Evolutionary conservation across 2,888 invertebrate species (phyloP).

Genomic region (Trissonchulus sp.): DNA sequence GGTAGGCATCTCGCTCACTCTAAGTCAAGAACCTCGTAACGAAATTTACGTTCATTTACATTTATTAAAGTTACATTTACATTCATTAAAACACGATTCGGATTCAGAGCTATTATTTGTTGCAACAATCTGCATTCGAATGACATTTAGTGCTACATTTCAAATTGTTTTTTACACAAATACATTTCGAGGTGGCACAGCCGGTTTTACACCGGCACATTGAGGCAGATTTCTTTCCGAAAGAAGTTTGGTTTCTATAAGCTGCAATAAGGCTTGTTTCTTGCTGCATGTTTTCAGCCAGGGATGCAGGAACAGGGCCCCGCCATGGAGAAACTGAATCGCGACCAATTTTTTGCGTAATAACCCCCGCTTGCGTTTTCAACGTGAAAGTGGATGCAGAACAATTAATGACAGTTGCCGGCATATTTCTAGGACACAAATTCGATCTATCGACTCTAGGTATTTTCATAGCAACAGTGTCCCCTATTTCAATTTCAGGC

Average conservation of each 20-base stretch:
- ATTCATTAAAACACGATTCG: too few species aligned
- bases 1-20: too few species aligned
- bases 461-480: neutral
- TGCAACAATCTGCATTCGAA: neutral
- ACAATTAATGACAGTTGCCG: neutral
- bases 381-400: neutral
- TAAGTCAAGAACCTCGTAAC: too few species aligned
- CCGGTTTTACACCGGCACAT: neutral
- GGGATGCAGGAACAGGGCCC: neutral
- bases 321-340: neutral
- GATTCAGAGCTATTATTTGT: too few species aligned
- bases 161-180: neutral
- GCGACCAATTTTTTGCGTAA: neutral
- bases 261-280: neutral
- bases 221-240: neutral
- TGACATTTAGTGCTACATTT: constrained; percentile 2
- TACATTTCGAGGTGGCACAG: neutral
- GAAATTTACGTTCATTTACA: too few species aligned
- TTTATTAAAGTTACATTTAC: too few species aligned
- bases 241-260: neutral
- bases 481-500: neutral
- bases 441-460: neutral
- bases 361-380: neutral
- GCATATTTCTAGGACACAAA: neutral
- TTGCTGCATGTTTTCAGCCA: neutral